Conservation (phyloP, 2,888 invertebrate species). For the Psococerastis gibbosa region DNA sequence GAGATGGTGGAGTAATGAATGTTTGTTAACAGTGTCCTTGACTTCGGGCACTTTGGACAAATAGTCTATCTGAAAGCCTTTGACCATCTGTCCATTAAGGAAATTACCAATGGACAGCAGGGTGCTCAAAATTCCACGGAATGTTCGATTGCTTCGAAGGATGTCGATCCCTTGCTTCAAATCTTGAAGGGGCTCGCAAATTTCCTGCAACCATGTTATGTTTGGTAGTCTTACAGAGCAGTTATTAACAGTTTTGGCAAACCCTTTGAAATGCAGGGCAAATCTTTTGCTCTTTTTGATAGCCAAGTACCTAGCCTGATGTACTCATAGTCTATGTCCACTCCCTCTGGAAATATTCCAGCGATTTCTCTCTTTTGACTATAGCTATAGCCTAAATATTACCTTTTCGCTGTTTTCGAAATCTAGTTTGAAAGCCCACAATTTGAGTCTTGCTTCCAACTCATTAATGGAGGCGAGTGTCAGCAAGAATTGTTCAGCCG, state of each 20-base stretch:
- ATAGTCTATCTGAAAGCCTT: constrained; percentile 96
- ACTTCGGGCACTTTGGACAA: constrained; percentile 95
- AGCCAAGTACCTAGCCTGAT: constrained; percentile 10
- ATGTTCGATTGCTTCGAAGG: constrained; percentile 78
- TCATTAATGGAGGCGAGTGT: constrained; percentile 92
- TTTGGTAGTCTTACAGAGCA: no score
- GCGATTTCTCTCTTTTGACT: no score
- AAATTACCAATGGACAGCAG: constrained; percentile 91
- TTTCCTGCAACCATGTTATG: constrained; percentile 86
- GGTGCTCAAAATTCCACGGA: constrained; percentile 84
- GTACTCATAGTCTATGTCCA: constrained; percentile 14
- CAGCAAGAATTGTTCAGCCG: constrained; percentile 96
- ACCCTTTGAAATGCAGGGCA: no score
- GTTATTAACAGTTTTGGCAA: no score
- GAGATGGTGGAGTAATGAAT: constrained; percentile 90
- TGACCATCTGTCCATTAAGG: constrained; percentile 77
- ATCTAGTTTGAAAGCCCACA: constrained; percentile 98
- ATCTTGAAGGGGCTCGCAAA: constrained; percentile 97
- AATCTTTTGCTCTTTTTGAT: no score
- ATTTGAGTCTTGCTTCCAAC: constrained; percentile 73
- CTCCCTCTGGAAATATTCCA: no score
- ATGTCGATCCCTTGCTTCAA: constrained; percentile 91
- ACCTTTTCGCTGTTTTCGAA: constrained; percentile 90
- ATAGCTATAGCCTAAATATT: no score
- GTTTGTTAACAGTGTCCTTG: constrained; percentile 97